Evolutionary conservation across 2,888 invertebrate species (phyloP), one percentile per base, ranked within the genome.

Genomic region (Mamestra brassicae): DNA sequence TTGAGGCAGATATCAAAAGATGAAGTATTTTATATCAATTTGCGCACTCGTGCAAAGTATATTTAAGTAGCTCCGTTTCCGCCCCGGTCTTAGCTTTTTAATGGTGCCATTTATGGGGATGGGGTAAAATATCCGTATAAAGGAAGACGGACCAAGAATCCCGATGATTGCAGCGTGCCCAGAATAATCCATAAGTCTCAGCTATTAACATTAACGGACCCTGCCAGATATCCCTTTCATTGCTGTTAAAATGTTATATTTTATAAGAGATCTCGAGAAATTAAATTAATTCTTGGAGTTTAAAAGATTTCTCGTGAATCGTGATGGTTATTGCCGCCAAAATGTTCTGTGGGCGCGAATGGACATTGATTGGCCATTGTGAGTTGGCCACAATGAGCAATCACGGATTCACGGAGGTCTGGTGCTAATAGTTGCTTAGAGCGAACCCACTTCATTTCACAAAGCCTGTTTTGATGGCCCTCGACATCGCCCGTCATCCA

Each of bases 1-100:
- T 84, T 82, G 82, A 88, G 88, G 88, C 87, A 87, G 91, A 93
- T 92, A 93, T 92, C 92, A 92, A 92, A 92, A 92, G 92, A 92
- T 92, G 92, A 93, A 94, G 93, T 93, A 94, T 94, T 95, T 94
- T 95, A 95, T 95, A 94, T 95, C 95, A 95, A 95, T 95, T 95
- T 95, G 93, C 92, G 93, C 93, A 93, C 91, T 91, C 95, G 95
- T 95, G 95, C 94, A 89, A 93, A 93, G 95, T 94, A 94, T 95
- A 95, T 93, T 94, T 93, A 95, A 95, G 94, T 90, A 93, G 93
- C 90, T 88, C 91, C 89, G 88, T 89, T 91, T 89, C 90, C 90
- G 84, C 77, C 82, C 86, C 89, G 90, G 92, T 92, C 92, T 94
- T 92, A 92, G 94, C 93, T 92, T 94, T 94, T 94, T 95, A 95